These are phyloP conservation scores for Tricholaema leucomelas DNA, from an alignment of 2,113 vertebrate genomes.

Conservation along the genomic window DNA sequence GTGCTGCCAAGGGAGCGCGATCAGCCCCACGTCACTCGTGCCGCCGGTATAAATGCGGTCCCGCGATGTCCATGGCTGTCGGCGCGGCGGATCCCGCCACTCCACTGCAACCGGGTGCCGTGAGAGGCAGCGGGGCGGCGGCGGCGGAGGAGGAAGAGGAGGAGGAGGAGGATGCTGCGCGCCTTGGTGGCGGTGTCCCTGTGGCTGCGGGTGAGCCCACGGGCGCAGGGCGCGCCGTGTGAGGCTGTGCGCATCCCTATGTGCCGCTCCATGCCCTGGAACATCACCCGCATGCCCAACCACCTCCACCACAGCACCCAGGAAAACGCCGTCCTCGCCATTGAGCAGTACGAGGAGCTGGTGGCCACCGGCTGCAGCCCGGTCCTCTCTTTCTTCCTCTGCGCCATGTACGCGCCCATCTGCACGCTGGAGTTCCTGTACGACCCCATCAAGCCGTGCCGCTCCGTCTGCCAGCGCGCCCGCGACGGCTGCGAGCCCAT, in stretches of 20 bases:
- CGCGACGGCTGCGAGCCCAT: slow-evolving; percentile 82
- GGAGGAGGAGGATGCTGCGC: slow-evolving; percentile 17
- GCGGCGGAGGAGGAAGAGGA: not conserved
- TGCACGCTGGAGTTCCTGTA: slow-evolving; percentile 83
- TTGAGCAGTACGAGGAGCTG: slow-evolving; percentile 82
- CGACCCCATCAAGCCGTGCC: slow-evolving; percentile 83
- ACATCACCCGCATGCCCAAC: slow-evolving; percentile 85
- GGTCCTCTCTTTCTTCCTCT: slow-evolving; percentile 80
- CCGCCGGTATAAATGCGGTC: slow-evolving; percentile 69
- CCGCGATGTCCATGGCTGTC: slow-evolving; percentile 53
- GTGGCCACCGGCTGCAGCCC: slow-evolving; percentile 80
- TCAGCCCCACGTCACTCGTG: slow-evolving; percentile 71
- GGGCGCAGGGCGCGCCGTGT: slow-evolving; percentile 77
- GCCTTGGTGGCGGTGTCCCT: slow-evolving; percentile 62
- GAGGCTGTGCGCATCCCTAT: slow-evolving; percentile 83
- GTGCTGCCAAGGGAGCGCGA: slow-evolving; percentile 35
- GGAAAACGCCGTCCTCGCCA: slow-evolving; percentile 82
- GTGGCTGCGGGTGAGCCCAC: slow-evolving; percentile 68
- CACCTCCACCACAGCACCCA: slow-evolving; percentile 87
- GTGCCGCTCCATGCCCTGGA: slow-evolving; percentile 84
- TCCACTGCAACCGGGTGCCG: not conserved
- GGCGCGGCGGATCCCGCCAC: not conserved
- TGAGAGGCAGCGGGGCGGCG: not conserved
- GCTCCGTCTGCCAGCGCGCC: slow-evolving; percentile 80
- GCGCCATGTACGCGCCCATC: slow-evolving; percentile 84